A percentile compares a stretch with the other conserved stretches of the same genome.
These are phyloP conservation scores for Lanius collurio DNA, from an alignment of 2,113 vertebrate species.

Conservation along the genomic window DNA sequence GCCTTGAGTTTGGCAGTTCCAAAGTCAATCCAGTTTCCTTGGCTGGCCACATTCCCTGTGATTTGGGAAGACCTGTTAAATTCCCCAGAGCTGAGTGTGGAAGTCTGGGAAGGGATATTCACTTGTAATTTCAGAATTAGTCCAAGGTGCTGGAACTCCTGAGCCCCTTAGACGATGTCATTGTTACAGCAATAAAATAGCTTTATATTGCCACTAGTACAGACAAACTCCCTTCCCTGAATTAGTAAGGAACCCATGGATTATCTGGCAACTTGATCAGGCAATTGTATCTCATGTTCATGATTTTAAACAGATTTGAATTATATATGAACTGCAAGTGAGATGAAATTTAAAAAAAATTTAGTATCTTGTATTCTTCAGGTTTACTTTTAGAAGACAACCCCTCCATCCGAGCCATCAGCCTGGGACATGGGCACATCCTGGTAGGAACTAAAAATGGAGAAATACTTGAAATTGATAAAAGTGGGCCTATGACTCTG, in stretches of 20 bases:
- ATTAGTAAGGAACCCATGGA: not conserved
- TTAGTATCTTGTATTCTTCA: slow-evolving; percentile 4
- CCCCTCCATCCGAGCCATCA: slow-evolving; percentile 94
- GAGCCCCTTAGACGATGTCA: not conserved
- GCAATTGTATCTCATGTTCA: not conserved
- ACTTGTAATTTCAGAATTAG: not conserved
- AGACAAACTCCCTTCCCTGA: not conserved
- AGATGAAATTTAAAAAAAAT: not conserved
- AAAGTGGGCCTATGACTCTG: slow-evolving; percentile 93
- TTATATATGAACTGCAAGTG: not conserved
- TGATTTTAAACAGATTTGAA: not conserved
- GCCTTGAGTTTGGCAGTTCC: not conserved
- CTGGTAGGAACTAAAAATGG: slow-evolving; percentile 96
- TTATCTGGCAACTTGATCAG: not conserved
- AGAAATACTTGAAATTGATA: slow-evolving; percentile 97
- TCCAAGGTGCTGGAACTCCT: not conserved
- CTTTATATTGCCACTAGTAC: not conserved
- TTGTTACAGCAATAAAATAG: not conserved
- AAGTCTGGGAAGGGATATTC: not conserved
- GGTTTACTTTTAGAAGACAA: slow-evolving; percentile 96
- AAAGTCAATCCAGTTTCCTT: not conserved
- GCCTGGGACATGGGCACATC: slow-evolving; percentile 94
- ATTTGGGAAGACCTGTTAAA: not conserved
- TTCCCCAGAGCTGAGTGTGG: not conserved
- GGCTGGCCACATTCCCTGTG: not conserved